These are phyloP conservation scores for Gymnorhina tibicen DNA, from an alignment of 2,113 vertebrate species.

Conservation along the genomic window DNA sequence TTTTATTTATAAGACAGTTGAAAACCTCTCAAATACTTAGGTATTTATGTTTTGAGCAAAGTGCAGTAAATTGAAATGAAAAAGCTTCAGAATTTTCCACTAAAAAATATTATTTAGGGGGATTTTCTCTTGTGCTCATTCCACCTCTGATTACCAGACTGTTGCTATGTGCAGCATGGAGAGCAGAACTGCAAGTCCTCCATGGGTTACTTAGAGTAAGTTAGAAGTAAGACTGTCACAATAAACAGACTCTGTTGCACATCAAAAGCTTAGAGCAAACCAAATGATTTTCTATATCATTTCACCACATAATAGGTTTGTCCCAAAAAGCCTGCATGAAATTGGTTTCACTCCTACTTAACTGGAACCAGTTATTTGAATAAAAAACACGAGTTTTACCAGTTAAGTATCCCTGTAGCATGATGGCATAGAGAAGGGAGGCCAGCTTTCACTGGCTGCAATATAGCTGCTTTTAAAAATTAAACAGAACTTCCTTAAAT, in stretches of 20 bases:
- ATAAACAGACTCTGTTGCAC: neutral
- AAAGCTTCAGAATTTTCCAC: neutral
- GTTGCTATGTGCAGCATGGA: neutral
- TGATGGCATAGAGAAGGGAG: neutral
- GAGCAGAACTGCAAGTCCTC: neutral
- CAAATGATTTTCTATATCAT: constrained; percentile 9
- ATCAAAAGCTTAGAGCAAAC: neutral
- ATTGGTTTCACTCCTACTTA: neutral
- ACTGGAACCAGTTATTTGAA: neutral
- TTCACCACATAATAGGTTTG: constrained; percentile 13
- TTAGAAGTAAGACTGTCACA: neutral
- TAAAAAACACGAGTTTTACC: neutral
- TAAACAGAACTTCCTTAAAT: neutral
- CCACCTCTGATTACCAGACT: neutral
- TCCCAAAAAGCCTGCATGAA: neutral
- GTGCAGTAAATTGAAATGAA: neutral
- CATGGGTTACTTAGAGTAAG: neutral
- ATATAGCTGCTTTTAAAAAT: neutral
- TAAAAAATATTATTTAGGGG: neutral
- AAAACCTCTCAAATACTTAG: neutral
- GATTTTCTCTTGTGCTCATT: neutral
- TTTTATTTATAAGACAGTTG: neutral
- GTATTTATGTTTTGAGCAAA: neutral
- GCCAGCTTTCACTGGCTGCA: neutral
- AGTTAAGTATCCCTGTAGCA: neutral